Percentiles rank a stretch among this genome's conserved stretches.
These are phyloP conservation scores for Chymomyza caudatula DNA, from an alignment of 2,888 invertebrate species.

Conservation along the genomic window DNA sequence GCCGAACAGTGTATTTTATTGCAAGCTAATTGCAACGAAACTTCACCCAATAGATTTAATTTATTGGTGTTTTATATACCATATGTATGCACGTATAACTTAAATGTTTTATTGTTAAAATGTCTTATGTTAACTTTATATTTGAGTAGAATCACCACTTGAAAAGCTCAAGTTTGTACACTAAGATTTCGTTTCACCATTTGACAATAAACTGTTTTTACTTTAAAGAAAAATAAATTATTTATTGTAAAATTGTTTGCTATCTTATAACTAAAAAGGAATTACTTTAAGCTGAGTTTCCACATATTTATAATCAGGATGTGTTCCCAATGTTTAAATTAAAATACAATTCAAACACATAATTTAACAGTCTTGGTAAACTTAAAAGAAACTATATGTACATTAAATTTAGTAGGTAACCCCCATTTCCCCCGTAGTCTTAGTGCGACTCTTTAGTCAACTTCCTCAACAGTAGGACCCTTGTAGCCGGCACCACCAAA, in stretches of 20 bases:
- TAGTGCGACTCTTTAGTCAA: constrained; percentile 54
- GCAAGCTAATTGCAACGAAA: no score
- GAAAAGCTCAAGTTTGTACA: neutral
- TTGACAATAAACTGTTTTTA: neutral
- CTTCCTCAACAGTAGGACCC: constrained; percentile 74
- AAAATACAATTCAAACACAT: constrained; percentile 4
- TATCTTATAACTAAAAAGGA: constrained; percentile 11
- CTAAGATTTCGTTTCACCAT: neutral
- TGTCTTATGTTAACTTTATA: no score
- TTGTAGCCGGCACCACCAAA: constrained; percentile 80
- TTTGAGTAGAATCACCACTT: neutral
- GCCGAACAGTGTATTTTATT: no score
- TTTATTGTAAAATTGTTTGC: constrained; percentile 24
- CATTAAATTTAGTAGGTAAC: neutral
- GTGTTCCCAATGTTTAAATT: neutral
- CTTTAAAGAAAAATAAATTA: constrained; percentile 2
- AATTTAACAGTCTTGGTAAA: constrained; percentile 15
- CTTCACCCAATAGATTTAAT: no score
- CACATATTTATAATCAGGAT: neutral
- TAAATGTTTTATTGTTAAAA: no score
- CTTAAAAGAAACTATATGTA: neutral
- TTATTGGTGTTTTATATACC: no score
- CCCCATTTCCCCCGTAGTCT: neutral
- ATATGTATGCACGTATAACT: no score
- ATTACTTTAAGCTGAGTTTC: no score